phyloP scores from a whole-genome alignment of 2,113 vertebrate genomes.

The Isurus oxyrinchus region DNA sequence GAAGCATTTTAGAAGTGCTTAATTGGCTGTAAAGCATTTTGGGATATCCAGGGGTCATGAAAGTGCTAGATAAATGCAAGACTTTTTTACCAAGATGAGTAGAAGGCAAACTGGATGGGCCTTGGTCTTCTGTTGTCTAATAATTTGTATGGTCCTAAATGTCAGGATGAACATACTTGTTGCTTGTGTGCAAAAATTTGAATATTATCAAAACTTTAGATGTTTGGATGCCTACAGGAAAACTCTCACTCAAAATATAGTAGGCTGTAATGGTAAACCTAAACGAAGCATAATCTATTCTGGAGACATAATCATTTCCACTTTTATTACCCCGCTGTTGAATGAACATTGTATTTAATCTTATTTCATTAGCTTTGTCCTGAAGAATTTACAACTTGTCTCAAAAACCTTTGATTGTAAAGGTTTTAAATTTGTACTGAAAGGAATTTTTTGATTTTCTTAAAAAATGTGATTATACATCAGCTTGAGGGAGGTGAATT shows the following conservation, averaged over 20 bases:
- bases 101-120: too few species aligned
- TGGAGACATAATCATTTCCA: not conserved
- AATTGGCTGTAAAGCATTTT: too few species aligned
- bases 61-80: too few species aligned
- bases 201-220: not conserved
- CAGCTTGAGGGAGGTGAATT: not conserved
- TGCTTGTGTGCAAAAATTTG: too few species aligned
- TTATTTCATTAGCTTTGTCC: not conserved
- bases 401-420: not conserved
- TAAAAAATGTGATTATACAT: not conserved
- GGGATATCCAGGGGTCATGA: too few species aligned
- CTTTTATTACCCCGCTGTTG: not conserved
- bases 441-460: not conserved
- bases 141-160: too few species aligned
- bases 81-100: too few species aligned
- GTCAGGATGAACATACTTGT: too few species aligned
- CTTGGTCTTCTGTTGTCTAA: too few species aligned
- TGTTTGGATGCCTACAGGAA: not conserved
- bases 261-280: not conserved
- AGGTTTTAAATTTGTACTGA: not conserved
- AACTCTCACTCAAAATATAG: not conserved
- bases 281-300: not conserved
- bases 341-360: not conserved
- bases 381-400: not conserved
- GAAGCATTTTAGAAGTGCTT: too few species aligned